Evolutionary conservation across 92 coral and sea anemone species (phyloP), one percentile per base, ranked within the genome.

Genomic region (Diadumene lineata): DNA sequence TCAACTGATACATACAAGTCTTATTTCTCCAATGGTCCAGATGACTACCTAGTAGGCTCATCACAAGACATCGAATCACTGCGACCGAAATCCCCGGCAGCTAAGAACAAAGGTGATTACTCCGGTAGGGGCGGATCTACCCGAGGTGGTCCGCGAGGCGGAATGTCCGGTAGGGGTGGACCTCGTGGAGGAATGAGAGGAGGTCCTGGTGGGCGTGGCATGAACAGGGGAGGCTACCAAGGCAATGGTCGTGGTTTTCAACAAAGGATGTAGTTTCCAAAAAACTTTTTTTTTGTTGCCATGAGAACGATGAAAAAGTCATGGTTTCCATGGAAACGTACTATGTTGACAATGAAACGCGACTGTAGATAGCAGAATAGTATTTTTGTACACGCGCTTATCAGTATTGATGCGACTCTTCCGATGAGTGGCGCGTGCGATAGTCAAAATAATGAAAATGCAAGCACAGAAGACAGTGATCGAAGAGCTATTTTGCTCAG

Each of bases 41-140:
- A 86, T 56, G 93, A 92, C 67, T 83, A 78, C 60, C 77, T 94
- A n/a, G 98, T 94, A 31, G 98, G 98, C 27, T 84, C 85, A 57
- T 86, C 98, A 56, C 92, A 81, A 43, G 98, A 94, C 72, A 94
- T 94, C 69, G 98, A 94, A 79, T 84, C 92, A 65, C 97, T 94
- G 9, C 70, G 98, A 62, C 98, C 98, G 51, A 94, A 94, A 84
- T 94, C 98, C 30, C 98, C 98, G 38, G 87, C 78, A 15, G 94
- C 84, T n/a, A 94, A 94, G 60, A 89, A 92, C 84, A 94, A 94
- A 64, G 97, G 93, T 46, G 86, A 89, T 27, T 90, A 93, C 66
- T 88, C 94, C 31, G 87, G 98, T 8, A 93, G 97, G 56, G 93
- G 97, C 11, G 88, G 92, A 7, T 82, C 88, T 21, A 66, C 87